Conservation (phyloP, 2,113 vertebrate genomes). For the Phalacrocorax pelagicus region DNA sequence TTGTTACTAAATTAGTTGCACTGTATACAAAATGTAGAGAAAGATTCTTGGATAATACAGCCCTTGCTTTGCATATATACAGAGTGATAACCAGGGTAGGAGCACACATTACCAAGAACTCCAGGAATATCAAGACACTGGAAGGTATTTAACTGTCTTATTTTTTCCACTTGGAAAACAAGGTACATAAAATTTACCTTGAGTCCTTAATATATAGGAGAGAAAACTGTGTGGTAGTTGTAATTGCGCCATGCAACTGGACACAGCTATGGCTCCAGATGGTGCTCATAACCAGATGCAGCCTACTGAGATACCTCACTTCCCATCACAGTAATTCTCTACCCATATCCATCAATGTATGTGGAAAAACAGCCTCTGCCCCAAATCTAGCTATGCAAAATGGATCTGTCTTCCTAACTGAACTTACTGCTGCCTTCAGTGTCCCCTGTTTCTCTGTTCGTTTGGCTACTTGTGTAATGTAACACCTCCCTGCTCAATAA, state of each 20-base stretch:
- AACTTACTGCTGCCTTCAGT: not conserved
- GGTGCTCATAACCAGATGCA: not conserved
- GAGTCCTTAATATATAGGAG: not conserved
- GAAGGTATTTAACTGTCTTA: not conserved
- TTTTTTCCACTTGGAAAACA: not conserved
- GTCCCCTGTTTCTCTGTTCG: not conserved
- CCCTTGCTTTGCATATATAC: not conserved
- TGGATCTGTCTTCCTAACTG: not conserved
- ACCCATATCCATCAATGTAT: not conserved
- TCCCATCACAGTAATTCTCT: not conserved
- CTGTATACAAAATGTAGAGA: not conserved
- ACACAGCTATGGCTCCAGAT: not conserved
- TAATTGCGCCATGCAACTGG: not conserved
- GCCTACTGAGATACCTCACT: not conserved
- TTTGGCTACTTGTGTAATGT: not conserved
- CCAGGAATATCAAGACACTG: not conserved
- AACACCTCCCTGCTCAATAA: not conserved
- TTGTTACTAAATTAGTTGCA: not conserved
- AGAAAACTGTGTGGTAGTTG: not conserved
- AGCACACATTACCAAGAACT: not conserved
- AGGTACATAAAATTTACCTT: not conserved
- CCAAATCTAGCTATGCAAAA: not conserved
- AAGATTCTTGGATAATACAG: not conserved
- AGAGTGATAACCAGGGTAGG: not conserved
- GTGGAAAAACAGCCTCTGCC: not conserved